phyloP scores from a whole-genome alignment of 1,140 invertebrate species.

The Heterodera schachtii region DNA sequence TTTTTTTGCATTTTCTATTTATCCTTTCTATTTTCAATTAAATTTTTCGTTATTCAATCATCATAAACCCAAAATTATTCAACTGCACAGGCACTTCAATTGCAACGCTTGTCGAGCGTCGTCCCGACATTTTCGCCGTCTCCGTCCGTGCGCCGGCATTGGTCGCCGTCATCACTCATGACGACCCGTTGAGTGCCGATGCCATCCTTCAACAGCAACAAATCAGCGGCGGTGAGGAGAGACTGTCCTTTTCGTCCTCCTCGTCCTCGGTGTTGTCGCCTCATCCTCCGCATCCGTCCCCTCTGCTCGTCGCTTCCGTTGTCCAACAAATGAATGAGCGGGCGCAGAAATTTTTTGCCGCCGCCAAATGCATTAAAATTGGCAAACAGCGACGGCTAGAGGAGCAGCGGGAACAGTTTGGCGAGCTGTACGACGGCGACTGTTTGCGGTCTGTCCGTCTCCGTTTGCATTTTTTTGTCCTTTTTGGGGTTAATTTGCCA shows the following conservation, averaged over 20 bases:
- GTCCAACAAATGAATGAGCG: constrained; percentile 30
- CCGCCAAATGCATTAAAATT: constrained; percentile 27
- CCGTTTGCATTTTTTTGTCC: not conserved
- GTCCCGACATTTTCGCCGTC: constrained; percentile 43
- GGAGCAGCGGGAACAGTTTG: constrained; percentile 28
- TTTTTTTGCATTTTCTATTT: too few relatives aligned
- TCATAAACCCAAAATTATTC: too few relatives aligned
- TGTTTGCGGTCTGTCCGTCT: constrained; percentile 28
- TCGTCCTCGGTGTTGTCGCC: too few relatives aligned
- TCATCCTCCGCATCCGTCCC: not conserved
- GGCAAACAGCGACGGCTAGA: not conserved
- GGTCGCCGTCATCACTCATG: constrained; percentile 44
- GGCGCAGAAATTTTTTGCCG: constrained; percentile 36
- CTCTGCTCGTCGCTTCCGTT: not conserved
- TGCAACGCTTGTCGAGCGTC: constrained; percentile 42
- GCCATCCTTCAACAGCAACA: constrained; percentile 9
- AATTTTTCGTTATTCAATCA: too few relatives aligned
- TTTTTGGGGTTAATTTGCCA: not conserved
- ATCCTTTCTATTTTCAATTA: too few relatives aligned
- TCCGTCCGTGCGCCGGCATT: constrained; percentile 35
- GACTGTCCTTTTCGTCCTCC: not conserved
- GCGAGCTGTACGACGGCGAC: constrained; percentile 37
- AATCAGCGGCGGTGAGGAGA: not conserved
- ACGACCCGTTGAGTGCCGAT: constrained; percentile 41
- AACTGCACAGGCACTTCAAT: constrained; percentile 34